These are phyloP conservation scores for Periophthalmodon schlosseri DNA, from an alignment of 2,113 vertebrate genomes.

Conservation along the genomic window DNA sequence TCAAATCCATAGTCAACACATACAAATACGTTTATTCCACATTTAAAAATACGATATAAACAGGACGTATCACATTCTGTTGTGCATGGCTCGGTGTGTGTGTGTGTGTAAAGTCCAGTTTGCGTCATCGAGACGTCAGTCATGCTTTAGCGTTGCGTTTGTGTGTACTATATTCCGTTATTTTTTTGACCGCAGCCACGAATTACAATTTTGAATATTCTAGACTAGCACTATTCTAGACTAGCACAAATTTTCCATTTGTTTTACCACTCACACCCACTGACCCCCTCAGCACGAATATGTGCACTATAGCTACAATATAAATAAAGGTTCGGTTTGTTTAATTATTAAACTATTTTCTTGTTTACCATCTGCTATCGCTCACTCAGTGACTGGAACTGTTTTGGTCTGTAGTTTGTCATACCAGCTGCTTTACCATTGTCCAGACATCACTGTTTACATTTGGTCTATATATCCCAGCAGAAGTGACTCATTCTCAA, in stretches of 20 bases:
- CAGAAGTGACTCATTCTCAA: conserved; percentile 22
- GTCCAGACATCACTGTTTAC: background rate
- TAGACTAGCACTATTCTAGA: too few relatives aligned
- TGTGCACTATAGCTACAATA: too few relatives aligned
- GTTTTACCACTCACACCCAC: too few relatives aligned
- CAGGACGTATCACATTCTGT: background rate
- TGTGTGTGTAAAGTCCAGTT: background rate
- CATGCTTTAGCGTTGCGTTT: background rate
- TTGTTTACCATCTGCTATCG: conserved; percentile 4
- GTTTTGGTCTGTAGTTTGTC: background rate
- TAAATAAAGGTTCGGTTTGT: too few relatives aligned
- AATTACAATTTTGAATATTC: background rate
- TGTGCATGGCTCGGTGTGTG: background rate
- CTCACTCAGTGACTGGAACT: background rate
- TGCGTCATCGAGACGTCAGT: conserved; percentile 3
- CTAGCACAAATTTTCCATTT: too few relatives aligned
- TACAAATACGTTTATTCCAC: background rate
- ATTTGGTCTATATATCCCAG: background rate
- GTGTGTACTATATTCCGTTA: background rate
- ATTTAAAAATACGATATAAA: background rate
- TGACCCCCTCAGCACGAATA: too few relatives aligned
- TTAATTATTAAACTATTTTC: background rate
- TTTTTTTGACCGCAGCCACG: background rate
- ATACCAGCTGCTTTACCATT: background rate
- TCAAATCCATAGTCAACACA: background rate